phyloP scores from a whole-genome alignment of 2,113 vertebrate genomes.

The Otocyon megalotis region DNA sequence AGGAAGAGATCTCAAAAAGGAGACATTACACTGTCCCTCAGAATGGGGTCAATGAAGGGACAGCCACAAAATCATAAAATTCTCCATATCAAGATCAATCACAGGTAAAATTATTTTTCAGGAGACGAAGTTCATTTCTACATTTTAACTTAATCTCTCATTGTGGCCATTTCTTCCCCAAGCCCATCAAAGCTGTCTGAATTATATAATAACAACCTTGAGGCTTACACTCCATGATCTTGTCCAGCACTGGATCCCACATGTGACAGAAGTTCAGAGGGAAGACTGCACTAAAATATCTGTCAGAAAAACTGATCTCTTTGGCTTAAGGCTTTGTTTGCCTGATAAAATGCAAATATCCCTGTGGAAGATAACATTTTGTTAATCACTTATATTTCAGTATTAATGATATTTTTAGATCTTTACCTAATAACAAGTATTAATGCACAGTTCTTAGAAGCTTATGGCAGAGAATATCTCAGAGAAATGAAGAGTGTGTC shows the following conservation, averaged over 20 bases:
- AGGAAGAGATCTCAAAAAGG: neutral
- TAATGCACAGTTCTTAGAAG: neutral
- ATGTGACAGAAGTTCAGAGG: neutral
- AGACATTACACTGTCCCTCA: neutral
- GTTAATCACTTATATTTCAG: neutral
- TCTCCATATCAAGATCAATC: neutral
- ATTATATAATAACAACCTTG: neutral
- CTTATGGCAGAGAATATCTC: neutral
- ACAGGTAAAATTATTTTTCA: neutral
- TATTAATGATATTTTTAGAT: neutral
- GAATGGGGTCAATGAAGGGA: neutral
- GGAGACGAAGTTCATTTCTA: neutral
- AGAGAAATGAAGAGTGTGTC: neutral
- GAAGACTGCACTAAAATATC: neutral
- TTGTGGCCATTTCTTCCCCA: neutral
- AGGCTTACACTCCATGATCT: neutral
- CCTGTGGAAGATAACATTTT: neutral
- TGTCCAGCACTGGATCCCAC: neutral
- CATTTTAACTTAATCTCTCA: neutral
- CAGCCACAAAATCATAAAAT: neutral
- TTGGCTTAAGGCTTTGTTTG: neutral
- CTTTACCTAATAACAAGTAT: neutral
- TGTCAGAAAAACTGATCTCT: neutral
- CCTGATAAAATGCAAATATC: neutral
- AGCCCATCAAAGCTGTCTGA: neutral